Percentiles rank a stretch among this genome's conserved stretches.
phyloP scores from a whole-genome alignment of 2,797 vertebrate species.

The Myoxocephalus aenaeus region DNA sequence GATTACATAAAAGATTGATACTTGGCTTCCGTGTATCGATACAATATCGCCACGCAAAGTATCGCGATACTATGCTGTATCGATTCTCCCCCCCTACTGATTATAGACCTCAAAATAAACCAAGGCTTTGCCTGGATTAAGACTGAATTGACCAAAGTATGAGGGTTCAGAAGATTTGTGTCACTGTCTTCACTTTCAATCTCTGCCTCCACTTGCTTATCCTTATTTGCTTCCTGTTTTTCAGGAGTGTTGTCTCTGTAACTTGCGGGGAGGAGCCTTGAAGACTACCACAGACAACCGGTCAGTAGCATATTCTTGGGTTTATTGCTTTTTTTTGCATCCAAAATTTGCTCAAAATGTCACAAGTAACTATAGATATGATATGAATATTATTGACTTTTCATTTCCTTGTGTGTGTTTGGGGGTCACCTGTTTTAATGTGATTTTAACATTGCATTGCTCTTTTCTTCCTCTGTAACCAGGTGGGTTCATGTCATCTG shows the following conservation, averaged over 20 bases:
- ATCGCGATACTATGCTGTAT: no score
- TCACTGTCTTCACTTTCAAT: not conserved
- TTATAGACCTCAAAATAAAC: not conserved
- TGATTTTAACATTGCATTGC: not conserved
- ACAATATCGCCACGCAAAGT: no score
- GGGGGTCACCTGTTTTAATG: not conserved
- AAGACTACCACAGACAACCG: slow-evolving; percentile 92
- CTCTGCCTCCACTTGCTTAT: not conserved
- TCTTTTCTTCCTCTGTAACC: slow-evolving; percentile 12
- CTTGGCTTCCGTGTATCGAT: no score
- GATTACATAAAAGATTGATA: no score
- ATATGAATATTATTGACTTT: not conserved
- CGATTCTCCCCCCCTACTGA: no score
- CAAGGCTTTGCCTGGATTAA: slow-evolving; percentile 1
- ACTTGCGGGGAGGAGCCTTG: slow-evolving; percentile 94
- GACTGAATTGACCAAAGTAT: not conserved
- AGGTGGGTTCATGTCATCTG: slow-evolving; percentile 98
- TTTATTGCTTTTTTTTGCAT: not conserved
- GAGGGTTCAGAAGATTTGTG: not conserved
- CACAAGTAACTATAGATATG: no score
- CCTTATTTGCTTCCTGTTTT: slow-evolving; percentile 38
- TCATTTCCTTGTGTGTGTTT: not conserved
- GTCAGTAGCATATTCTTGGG: slow-evolving; percentile 61
- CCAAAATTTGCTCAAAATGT: not conserved
- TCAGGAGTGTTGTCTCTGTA: slow-evolving; percentile 97